Conservation (phyloP, 1,140 invertebrate species). For the Procambarus clarkii region DNA sequence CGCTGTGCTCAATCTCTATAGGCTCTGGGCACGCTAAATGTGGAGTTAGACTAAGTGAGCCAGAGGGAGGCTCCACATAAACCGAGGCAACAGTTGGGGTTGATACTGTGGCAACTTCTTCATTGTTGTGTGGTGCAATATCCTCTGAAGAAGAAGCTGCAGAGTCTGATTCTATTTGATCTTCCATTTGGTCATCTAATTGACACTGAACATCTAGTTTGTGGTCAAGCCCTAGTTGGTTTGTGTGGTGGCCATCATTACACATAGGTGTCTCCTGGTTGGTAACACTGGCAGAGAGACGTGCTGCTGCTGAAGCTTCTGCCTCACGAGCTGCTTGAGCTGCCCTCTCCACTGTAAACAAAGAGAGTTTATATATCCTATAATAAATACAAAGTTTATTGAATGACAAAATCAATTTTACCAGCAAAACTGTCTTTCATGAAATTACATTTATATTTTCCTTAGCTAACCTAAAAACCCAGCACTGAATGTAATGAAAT, state of each 20-base stretch:
- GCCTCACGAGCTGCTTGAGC: conserved; percentile 63
- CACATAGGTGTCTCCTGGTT: neutral
- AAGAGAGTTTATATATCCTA: neutral
- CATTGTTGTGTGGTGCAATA: conserved; percentile 1
- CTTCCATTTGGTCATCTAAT: conserved; percentile 1
- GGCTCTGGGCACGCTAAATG: conserved; percentile 21
- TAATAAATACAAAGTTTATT: neutral
- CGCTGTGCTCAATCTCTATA: conserved; percentile 30
- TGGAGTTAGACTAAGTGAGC: neutral
- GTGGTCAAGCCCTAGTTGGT: neutral
- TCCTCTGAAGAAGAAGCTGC: conserved; percentile 35
- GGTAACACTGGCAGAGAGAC: neutral
- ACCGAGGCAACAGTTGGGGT: neutral
- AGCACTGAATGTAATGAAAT: too few species aligned
- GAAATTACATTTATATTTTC: too few species aligned
- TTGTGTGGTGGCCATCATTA: neutral
- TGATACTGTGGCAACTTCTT: conserved; percentile 7
- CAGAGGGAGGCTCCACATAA: conserved; percentile 32
- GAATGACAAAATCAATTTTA: too few species aligned
- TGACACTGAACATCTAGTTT: conserved; percentile 16
- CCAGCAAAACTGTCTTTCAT: too few species aligned
- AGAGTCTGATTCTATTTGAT: conserved; percentile 12
- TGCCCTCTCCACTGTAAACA: conserved; percentile 54
- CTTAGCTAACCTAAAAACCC: too few species aligned
- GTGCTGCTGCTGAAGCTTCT: conserved; percentile 56